Evolutionary conservation across 2,888 invertebrate species (phyloP).

Genomic region (Sicus ferrugineus): DNA sequence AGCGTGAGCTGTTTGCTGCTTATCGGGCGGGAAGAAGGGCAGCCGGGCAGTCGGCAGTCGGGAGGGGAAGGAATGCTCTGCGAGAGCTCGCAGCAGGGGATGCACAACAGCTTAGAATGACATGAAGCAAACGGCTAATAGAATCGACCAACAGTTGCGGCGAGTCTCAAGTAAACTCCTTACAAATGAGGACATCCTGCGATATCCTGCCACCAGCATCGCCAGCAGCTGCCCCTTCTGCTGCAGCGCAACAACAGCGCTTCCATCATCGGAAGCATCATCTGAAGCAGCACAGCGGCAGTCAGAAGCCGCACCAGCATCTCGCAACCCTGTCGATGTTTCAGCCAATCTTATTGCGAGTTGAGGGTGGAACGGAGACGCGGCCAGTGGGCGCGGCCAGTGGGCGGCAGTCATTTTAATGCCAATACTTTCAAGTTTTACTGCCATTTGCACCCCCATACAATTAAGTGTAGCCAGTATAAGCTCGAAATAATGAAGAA

Average conservation of each 20-base stretch:
- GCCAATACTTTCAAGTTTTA: background rate
- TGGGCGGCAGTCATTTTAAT: background rate
- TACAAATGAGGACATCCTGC: conserved; percentile 16
- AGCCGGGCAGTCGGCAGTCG: too few relatives aligned
- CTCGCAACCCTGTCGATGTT: too few relatives aligned
- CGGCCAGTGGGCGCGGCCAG: too few relatives aligned
- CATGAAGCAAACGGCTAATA: conserved; percentile 29
- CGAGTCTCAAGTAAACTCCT: conserved; percentile 6
- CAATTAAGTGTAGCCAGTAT: too few relatives aligned
- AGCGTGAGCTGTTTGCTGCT: too few relatives aligned
- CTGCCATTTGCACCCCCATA: background rate
- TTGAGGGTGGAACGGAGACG: background rate
- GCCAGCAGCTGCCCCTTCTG: background rate
- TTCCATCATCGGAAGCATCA: background rate
- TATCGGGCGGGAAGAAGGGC: too few relatives aligned
- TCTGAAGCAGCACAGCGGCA: background rate
- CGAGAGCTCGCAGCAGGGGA: background rate
- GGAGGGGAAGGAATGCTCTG: too few relatives aligned
- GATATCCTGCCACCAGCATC: background rate
- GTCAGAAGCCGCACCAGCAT: too few relatives aligned
- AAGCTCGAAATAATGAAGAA: too few relatives aligned
- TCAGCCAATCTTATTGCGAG: background rate
- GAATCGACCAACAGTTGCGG: conserved; percentile 9
- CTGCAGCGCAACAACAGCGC: background rate
- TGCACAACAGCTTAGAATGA: conserved; percentile 19